Conservation (phyloP, 1,140 invertebrate genomes). For the Papilio machaon region DNA sequence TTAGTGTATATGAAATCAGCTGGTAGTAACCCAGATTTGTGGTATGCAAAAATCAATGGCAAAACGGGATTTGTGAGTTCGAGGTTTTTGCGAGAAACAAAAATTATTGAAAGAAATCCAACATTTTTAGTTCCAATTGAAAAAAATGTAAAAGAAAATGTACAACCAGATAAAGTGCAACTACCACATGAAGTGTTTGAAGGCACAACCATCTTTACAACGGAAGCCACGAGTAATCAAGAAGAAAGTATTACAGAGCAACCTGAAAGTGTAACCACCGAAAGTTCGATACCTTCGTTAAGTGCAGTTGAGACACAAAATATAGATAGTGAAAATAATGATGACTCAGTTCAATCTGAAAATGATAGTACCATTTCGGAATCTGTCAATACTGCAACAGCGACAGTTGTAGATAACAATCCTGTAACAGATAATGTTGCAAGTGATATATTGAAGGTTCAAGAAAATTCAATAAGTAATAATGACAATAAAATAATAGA, state of each 20-base stretch:
- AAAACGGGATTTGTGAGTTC: conserved; percentile 87
- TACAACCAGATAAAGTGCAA: conserved; percentile 73
- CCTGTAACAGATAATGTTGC: not conserved
- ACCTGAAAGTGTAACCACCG: conserved; percentile 35
- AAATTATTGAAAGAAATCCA: conserved; percentile 60
- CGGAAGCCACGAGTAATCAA: conserved; percentile 46
- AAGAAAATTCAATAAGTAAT: not conserved
- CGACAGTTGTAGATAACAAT: not conserved
- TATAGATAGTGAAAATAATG: conserved; percentile 35
- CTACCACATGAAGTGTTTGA: conserved; percentile 75
- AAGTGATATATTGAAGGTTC: not conserved
- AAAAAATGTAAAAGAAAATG: conserved; percentile 45
- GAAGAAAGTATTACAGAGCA: conserved; percentile 45
- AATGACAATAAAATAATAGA: conserved; percentile 30
- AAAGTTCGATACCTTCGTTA: conserved; percentile 37
- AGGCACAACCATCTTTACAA: conserved; percentile 74
- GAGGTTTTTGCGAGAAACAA: conserved; percentile 78
- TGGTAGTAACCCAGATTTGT: conserved; percentile 85
- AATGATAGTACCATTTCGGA: conserved; percentile 8
- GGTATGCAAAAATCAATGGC: conserved; percentile 88
- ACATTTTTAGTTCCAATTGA: conserved; percentile 58
- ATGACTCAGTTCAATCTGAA: not conserved
- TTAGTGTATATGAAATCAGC: conserved; percentile 88
- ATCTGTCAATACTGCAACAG: conserved; percentile 6
- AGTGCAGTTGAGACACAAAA: conserved; percentile 28